Percentiles rank a stretch among this genome's conserved stretches.
Evolutionary conservation across 2,113 vertebrate genomes (phyloP).

Genomic region (Tringa solitaria): DNA sequence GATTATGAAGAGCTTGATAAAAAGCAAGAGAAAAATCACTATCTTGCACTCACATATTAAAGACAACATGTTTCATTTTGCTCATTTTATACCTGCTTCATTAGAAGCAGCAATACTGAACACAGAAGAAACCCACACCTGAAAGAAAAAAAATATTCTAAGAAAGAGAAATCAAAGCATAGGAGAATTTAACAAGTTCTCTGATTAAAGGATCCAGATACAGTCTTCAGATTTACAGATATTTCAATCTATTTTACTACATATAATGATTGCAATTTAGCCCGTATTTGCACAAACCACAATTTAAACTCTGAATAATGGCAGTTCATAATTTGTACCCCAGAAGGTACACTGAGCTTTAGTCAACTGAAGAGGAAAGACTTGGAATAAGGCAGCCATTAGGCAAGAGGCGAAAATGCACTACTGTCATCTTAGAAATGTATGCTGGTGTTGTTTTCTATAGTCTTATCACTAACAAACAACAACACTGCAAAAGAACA

Average conservation of each 20-base stretch:
- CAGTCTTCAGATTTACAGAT: conserved; percentile 32
- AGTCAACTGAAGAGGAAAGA: not conserved
- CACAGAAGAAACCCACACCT: not conserved
- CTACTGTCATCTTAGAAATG: not conserved
- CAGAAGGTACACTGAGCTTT: not conserved
- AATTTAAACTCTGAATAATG: conserved; percentile 29
- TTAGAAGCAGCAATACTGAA: conserved; percentile 29
- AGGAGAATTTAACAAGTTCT: conserved; percentile 29
- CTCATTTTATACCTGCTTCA: not conserved
- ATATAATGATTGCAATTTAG: conserved; percentile 35
- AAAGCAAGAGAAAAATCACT: conserved; percentile 42
- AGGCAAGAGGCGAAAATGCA: not conserved
- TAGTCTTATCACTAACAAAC: not conserved
- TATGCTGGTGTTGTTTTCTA: not conserved
- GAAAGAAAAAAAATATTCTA: not conserved
- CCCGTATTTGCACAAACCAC: not conserved
- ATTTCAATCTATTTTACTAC: conserved; percentile 29
- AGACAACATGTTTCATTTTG: not conserved
- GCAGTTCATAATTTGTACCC: not conserved
- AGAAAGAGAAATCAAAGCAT: conserved; percentile 41
- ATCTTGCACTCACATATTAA: conserved; percentile 4
- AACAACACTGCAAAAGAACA: not conserved
- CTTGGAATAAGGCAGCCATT: not conserved
- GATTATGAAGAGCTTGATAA: conserved; percentile 21
- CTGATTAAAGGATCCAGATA: conserved; percentile 36